Percentiles rank a stretch among this genome's conserved stretches.
These are phyloP conservation scores for Trachurus trachurus DNA, from an alignment of 2,797 vertebrate genomes.

Conservation along the genomic window DNA sequence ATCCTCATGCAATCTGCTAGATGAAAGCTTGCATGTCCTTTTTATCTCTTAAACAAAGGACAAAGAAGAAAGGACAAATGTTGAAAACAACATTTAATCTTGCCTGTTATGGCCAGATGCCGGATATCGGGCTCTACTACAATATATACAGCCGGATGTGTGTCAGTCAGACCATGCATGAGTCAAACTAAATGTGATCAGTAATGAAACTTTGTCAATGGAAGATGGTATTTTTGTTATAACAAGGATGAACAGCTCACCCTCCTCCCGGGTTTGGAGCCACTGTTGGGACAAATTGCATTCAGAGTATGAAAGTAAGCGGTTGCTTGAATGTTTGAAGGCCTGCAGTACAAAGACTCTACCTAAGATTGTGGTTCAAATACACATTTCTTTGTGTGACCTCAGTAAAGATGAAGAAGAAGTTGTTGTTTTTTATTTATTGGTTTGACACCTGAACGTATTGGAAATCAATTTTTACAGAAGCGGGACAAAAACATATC, in stretches of 20 bases:
- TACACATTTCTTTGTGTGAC: not conserved
- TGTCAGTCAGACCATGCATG: too few species aligned
- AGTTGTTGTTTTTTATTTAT: too few species aligned
- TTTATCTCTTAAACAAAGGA: too few species aligned
- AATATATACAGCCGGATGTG: not conserved
- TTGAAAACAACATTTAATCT: not conserved
- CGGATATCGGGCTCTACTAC: not conserved
- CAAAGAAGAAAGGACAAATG: not conserved
- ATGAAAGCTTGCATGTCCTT: not conserved
- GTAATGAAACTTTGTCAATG: not conserved
- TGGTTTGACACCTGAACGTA: conserved; percentile 36
- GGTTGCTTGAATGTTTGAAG: conserved; percentile 5
- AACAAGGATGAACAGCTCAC: not conserved
- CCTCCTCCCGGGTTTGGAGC: not conserved
- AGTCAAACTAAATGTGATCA: too few species aligned
- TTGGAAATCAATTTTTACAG: conserved; percentile 59
- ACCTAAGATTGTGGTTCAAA: not conserved
- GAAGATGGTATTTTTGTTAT: not conserved
- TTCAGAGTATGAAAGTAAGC: not conserved
- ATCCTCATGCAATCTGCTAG: not conserved
- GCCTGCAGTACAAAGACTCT: not conserved
- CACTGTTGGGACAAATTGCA: not conserved
- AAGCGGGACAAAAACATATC: conserved; percentile 45
- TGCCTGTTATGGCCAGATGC: not conserved
- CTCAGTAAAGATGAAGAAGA: not conserved